Evolutionary conservation across 2,113 vertebrate species (phyloP), one percentile per base, ranked within the genome.

Genomic region (Nibea coibor): DNA sequence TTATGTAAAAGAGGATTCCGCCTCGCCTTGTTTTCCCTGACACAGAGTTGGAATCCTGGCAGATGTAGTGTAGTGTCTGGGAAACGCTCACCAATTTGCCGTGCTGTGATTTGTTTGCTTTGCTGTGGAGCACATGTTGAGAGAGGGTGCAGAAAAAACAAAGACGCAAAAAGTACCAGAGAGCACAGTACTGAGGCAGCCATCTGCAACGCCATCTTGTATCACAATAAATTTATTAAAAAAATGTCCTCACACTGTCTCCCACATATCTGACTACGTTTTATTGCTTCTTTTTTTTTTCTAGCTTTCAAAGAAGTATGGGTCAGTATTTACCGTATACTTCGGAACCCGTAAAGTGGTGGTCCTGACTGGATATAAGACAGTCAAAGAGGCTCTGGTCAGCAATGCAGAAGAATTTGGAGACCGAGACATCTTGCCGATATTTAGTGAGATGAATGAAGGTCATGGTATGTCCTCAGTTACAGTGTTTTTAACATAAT

Each of bases 251-350:
- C 19, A 19, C 2, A 35, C 54, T 20, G 2, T 58, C 19, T 58
- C 16, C 8, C 11, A 67, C 19, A 31, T 10, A 42, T 62, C 19
- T 10, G 1, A 16, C n/a, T 20, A 15, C 1, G 10, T 31, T 31
- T 31, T 31, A 31, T 24, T 22, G 69, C 24, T 22, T 0, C 45
- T 22, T 59, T 0, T 50, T 22, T 59, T 42, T 22, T 17, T 50
- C 4, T 77, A 97, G 97, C 92, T 97, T n/a, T 95, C 96, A 56
- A 93, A 96, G 89, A 90, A 87, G 64, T 94, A 97, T 5, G 96
- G 96, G 2, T 92, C 92, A 0, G 75, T 97, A 51, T 97, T 96
- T 67, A 96, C 92, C 0, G 87, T 97, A 26, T 83, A 96, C 64
- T 86, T 97, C 54, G 96, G 96, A 22, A 87, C 92, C 16, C 93